These are phyloP conservation scores for Andrena bucephala DNA, from an alignment of 2,888 invertebrate species.

Conservation along the genomic window DNA sequence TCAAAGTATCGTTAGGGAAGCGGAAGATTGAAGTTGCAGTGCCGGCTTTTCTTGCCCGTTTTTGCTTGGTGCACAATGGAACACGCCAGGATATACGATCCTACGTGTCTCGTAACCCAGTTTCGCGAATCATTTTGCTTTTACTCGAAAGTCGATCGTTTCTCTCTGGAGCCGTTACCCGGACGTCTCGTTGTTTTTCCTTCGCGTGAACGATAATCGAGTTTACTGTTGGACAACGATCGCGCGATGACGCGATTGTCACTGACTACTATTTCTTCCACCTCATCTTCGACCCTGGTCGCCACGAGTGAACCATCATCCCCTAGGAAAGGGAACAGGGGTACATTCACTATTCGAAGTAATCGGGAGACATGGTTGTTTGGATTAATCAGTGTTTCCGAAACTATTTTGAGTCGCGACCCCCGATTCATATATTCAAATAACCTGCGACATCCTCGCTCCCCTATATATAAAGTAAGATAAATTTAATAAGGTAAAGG, in stretches of 20 bases:
- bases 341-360: neutral
- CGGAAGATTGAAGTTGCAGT: constrained; percentile 56
- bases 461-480: no score
- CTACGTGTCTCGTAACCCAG: constrained; percentile 61
- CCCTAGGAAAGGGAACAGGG: neutral
- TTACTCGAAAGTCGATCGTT: constrained; percentile 49
- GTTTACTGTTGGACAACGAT: constrained; percentile 32
- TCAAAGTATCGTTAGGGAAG: constrained; percentile 57
- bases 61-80: constrained; percentile 39
- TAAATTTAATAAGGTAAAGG: no score
- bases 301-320: neutral
- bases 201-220: constrained; percentile 13
- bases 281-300: constrained; percentile 39
- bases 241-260: constrained; percentile 38
- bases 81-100: constrained; percentile 60
- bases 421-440: no score
- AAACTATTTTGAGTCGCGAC: no score
- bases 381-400: no score
- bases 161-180: constrained; percentile 26
- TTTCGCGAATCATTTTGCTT: constrained; percentile 56
- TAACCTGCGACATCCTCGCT: no score
- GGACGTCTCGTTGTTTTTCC: constrained; percentile 15
- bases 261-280: constrained; percentile 33
- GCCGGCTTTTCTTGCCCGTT: constrained; percentile 49
- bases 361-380: neutral